Base-by-base conservation (phyloP, 2,113 vertebrate genomes). In the Indicator maculatus region DNA sequence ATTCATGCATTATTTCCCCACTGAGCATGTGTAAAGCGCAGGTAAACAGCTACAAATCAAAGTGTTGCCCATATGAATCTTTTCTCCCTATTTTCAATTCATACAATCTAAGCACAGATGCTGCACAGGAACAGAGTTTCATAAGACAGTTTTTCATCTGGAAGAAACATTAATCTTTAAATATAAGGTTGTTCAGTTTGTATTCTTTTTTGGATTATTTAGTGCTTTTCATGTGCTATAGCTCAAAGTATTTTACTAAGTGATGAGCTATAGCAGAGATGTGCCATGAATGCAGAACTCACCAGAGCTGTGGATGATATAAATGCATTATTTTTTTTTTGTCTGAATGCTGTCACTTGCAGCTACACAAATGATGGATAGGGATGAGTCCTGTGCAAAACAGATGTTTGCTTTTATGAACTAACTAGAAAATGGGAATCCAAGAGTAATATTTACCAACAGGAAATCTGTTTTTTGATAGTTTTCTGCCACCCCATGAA, bases 111-210 rank as follows among this genome's bases (percentile, higher is more conserved):
- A 64, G 80, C 39, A 85, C 30, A 93, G 30, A 11, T 16, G 24
- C 30, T 56, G 45, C 78, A 59, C 11, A 60, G 31, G 56, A 95
- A 81, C 79, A 74, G 9, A 80, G 55, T 88, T 96, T 59, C 12
- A 7, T 77, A 84, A 75, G 45, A 88, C 59, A 82, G 76, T 95
- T 93, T 72, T 86, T 70, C 64, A 72, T 21, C 75, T 90, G 82
- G 89, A 96, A 89, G 83, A 97, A 92, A 87, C 92, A 95, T 97
- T 96, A 94, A 93, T 96, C 93, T 97, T 97, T 95, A 95, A 96
- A 88, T 95, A 93, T 60, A 83, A 83, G 69, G 67, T 94, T 82
- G 85, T 94, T 98, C 93, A 70, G 83, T 95, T 89, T 91, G 50
- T 59, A 86, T 80, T 71, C 78, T 91, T 36, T 83, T 88, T 64